Base-by-base conservation (phyloP, 2,888 invertebrate genomes). In the Morpho achilles region DNA sequence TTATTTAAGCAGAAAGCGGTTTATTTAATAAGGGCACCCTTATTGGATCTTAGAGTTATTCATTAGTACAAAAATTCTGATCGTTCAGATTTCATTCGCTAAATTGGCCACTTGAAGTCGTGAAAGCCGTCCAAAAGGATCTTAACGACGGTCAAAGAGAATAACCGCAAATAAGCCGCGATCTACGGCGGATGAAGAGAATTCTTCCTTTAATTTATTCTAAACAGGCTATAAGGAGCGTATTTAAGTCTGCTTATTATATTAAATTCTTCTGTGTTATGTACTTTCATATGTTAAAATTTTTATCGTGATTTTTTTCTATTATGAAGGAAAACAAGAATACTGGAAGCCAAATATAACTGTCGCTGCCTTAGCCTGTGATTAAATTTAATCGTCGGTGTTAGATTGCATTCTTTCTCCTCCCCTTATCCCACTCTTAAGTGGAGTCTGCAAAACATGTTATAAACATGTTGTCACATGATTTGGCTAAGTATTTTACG, bases 101-200 rank as follows among this genome's bases (percentile, higher is more conserved):
- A 87, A 88, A 89, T 89, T 88, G 89, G 87, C 88, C 86, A 85
- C 90, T 90, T 83, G 77, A 89, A 88, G 85, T 86, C 85, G 84
- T 87, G 85, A 87, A 87, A 85, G 85, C 85, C 82, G 81, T 84
- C 32, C 84, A 77, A 78, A 82, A 82, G 86, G 82, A 89, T 84
- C 86, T 86, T 88, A 88, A 90, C 87, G 89, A 87, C 89, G 89
- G 90, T 89, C 89, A 90, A 89, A 89, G 88, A 85, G 89, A 85
- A 88, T 89, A 88, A 89, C 89, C 89, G 84, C 89, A 90, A 90
- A 89, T 87, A 90, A 89, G 87, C 86, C 80, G 82, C 86, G 83
- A 88, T 89, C 84, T 85, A 79, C 81, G 79, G 80, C 76, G 77
- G 78, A 79, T 78, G 78, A 79, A 82, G 87, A 83, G 86, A 88